Conservation (phyloP, 2,113 vertebrate species). For the Brienomyrus brachyistius region DNA sequence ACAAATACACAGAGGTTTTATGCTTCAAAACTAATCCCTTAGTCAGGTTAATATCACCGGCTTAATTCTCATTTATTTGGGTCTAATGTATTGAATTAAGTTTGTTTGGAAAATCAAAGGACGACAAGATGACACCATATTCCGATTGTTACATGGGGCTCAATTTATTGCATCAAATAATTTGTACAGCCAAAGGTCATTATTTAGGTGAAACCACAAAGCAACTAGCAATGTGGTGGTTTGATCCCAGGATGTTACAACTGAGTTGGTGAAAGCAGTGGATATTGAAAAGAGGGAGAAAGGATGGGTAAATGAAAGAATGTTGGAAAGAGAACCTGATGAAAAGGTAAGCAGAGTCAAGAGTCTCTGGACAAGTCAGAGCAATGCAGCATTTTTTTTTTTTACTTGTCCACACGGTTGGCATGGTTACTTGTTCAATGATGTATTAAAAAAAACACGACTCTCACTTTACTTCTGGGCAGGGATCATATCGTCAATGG, state of each 20-base stretch:
- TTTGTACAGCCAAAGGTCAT: conserved; percentile 54
- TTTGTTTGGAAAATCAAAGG: background rate
- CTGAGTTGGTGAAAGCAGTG: conserved; percentile 27
- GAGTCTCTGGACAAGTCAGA: conserved; percentile 40
- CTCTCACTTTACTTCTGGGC: conserved; percentile 81
- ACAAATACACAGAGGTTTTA: background rate
- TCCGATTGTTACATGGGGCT: conserved; percentile 56
- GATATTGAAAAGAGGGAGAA: conserved; percentile 19
- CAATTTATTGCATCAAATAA: conserved; percentile 55
- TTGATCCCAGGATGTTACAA: conserved; percentile 70
- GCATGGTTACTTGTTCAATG: conserved; percentile 43
- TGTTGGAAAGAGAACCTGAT: conserved; percentile 13
- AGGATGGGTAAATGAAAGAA: conserved; percentile 27
- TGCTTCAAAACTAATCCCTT: background rate
- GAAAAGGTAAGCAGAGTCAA: conserved; percentile 35
- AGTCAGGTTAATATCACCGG: background rate
- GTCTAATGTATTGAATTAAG: background rate
- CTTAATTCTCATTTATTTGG: background rate
- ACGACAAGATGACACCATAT: background rate
- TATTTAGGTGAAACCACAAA: conserved; percentile 44
- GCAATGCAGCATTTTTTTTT: conserved; percentile 15
- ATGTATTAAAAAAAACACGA: conserved; percentile 42
- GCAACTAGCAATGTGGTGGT: conserved; percentile 46
- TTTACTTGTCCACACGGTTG: conserved; percentile 35
- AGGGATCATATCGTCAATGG: conserved; percentile 89